Evolutionary conservation across 2,888 invertebrate species (phyloP).

Genomic region (Psylliodes chrysocephalus): DNA sequence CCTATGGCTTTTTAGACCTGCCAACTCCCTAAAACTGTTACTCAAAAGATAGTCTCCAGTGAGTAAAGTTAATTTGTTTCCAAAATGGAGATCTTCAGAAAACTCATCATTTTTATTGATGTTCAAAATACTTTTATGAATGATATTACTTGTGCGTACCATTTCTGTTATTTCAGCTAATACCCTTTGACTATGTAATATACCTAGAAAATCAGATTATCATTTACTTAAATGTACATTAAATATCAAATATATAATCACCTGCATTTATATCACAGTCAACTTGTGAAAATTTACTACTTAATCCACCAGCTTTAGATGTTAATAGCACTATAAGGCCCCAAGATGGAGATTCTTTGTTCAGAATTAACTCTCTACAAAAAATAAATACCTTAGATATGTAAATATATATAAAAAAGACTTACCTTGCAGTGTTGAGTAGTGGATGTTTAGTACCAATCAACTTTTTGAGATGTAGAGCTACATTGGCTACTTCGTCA

Average conservation of each 20-base stretch:
- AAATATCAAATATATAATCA: conserved; percentile 52
- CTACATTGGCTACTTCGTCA: conserved; percentile 95
- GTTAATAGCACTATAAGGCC: conserved; percentile 89
- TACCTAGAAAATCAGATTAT: conserved; percentile 57
- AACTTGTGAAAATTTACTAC: conserved; percentile 78
- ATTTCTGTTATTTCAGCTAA: conserved; percentile 95
- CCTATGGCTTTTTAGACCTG: conserved; percentile 79
- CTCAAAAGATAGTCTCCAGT: conserved; percentile 90
- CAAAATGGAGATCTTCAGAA: conserved; percentile 84
- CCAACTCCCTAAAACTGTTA: conserved; percentile 88
- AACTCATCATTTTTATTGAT: conserved; percentile 69
- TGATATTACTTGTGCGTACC: conserved; percentile 90
- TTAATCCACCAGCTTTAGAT: conserved; percentile 89
- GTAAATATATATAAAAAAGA: not conserved
- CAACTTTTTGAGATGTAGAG: conserved; percentile 87
- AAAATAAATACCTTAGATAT: conserved; percentile 1
- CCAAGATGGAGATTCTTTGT: conserved; percentile 90
- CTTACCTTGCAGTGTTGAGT: conserved; percentile 92
- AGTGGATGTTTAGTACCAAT: conserved; percentile 95
- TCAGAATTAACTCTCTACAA: conserved; percentile 51
- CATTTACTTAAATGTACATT: too few species aligned
- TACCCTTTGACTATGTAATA: conserved; percentile 85
- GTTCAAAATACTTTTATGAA: conserved; percentile 85
- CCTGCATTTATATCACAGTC: conserved; percentile 87
- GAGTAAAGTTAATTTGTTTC: conserved; percentile 92